Evolutionary conservation across 2,797 vertebrate species (phyloP).

Genomic region (Setipinna tenuifilis): DNA sequence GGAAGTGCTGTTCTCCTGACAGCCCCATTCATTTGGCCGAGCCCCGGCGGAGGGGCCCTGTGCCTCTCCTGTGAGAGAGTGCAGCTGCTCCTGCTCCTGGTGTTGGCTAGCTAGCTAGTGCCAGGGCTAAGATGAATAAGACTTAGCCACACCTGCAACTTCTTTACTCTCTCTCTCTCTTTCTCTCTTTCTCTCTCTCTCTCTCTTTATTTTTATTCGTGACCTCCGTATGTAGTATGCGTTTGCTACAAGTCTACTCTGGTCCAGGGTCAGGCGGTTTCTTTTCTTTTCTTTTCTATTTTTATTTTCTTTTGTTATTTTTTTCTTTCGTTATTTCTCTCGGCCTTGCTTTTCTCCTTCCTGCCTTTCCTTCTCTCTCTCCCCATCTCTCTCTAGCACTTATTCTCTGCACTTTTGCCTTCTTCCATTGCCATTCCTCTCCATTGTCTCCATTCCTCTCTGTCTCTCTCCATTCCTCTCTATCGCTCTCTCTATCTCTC

Average conservation of each 20-base stretch:
- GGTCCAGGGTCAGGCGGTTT: no score
- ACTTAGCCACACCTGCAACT: background rate
- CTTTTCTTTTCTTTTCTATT: background rate
- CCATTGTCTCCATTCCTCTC: background rate
- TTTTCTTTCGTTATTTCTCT: background rate
- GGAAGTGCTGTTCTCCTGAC: conserved; percentile 71
- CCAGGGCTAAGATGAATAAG: conserved; percentile 47
- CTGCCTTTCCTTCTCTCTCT: background rate
- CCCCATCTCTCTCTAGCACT: no score
- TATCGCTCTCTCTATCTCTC: background rate
- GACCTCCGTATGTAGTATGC: no score
- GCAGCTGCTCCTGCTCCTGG: conserved; percentile 38
- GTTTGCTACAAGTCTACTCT: no score
- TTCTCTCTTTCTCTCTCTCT: background rate
- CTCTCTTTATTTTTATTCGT: no score
- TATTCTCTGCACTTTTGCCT: background rate
- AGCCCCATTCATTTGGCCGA: conserved; percentile 75
- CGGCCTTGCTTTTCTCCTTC: background rate
- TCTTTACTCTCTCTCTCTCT: background rate
- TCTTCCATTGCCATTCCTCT: background rate
- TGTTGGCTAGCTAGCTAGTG: no score
- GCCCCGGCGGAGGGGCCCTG: conserved; percentile 58
- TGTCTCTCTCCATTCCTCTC: background rate
- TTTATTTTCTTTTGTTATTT: background rate
- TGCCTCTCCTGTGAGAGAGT: conserved; percentile 70